Conservation (phyloP, 2,113 vertebrate genomes). For the Hippopotamus amphibius region DNA sequence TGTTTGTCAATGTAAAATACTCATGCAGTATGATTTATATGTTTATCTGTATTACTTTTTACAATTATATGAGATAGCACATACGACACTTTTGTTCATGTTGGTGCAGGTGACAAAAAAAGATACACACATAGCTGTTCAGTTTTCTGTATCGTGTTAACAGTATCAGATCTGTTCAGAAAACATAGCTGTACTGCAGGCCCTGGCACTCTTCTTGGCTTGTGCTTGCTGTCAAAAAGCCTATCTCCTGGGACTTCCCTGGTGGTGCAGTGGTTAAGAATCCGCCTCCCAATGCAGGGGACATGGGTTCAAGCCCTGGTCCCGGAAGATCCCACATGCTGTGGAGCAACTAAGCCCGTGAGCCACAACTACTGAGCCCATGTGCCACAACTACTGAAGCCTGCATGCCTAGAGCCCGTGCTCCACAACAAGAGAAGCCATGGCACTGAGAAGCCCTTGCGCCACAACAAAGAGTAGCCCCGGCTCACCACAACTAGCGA, state of each 20-base stretch:
- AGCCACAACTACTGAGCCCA: no score
- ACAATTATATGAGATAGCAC: neutral
- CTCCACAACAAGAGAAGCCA: no score
- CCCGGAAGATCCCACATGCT: no score
- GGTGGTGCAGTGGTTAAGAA: no score
- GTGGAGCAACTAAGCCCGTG: no score
- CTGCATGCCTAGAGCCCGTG: no score
- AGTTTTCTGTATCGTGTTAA: neutral
- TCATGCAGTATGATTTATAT: neutral
- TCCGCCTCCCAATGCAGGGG: no score
- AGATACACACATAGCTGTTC: neutral
- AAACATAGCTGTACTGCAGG: neutral
- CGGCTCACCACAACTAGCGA: no score
- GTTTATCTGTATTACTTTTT: conserved; percentile 6
- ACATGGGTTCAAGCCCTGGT: no score
- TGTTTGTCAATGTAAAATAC: neutral
- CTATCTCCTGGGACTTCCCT: neutral
- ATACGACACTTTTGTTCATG: neutral
- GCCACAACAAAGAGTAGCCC: no score
- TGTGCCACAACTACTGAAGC: no score
- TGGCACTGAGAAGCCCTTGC: no score
- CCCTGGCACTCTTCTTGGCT: neutral
- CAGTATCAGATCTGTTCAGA: conserved; percentile 20
- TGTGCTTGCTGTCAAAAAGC: neutral
- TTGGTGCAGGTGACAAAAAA: neutral